Evolutionary conservation across 2,888 invertebrate species (phyloP).

Genomic region (Sepiola atlantica): DNA sequence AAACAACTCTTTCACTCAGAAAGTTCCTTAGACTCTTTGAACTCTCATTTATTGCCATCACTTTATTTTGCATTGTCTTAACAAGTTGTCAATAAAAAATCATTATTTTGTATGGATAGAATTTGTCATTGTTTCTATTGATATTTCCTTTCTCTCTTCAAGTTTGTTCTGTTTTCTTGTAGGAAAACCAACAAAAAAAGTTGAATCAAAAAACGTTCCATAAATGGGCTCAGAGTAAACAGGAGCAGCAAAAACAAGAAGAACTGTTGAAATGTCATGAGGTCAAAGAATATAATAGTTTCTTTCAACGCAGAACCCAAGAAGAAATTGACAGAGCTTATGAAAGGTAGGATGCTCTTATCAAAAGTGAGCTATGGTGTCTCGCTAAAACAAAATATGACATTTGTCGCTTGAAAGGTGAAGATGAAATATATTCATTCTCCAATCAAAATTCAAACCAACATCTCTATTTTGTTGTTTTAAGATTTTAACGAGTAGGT

Average conservation of each 20-base stretch:
- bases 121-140: too few species aligned
- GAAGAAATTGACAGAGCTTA: conserved; percentile 70
- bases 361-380: not conserved
- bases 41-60: too few species aligned
- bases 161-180: not conserved
- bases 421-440: not conserved
- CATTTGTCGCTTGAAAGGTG: not conserved
- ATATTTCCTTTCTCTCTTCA: too few species aligned
- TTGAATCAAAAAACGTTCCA: conserved; percentile 64
- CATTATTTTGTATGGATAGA: too few species aligned
- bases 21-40: too few species aligned
- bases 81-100: too few species aligned
- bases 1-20: too few species aligned
- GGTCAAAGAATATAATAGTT: conserved; percentile 66
- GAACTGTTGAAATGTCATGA: conserved; percentile 63
- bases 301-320: conserved; percentile 60
- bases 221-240: conserved; percentile 67
- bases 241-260: conserved; percentile 64
- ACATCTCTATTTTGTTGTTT: not conserved
- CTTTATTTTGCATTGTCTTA: too few species aligned
- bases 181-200: conserved; percentile 47
- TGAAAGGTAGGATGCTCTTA: conserved; percentile 62
- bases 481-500: not conserved
- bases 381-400: not conserved
- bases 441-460: not conserved